Percentiles rank a stretch among this genome's conserved stretches.
Evolutionary conservation across 2,113 vertebrate species (phyloP).

Genomic region (Haemorhous mexicanus): DNA sequence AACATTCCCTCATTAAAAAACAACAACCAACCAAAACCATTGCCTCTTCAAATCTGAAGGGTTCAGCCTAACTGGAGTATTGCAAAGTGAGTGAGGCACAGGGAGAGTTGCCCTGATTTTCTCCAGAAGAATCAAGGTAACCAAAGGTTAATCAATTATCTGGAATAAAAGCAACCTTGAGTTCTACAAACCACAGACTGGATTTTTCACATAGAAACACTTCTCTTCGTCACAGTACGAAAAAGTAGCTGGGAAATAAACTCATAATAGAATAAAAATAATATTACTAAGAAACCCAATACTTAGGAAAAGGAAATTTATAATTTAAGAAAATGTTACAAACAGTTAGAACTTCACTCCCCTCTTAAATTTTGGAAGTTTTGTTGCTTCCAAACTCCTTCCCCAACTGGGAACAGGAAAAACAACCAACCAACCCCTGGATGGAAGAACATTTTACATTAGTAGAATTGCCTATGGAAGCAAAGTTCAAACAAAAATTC

Average conservation of each 20-base stretch:
- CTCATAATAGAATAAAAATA: not conserved
- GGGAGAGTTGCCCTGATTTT: not conserved
- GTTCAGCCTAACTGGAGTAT: not conserved
- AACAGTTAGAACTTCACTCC: not conserved
- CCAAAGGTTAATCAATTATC: not conserved
- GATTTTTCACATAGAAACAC: not conserved
- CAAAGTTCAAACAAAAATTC: not conserved
- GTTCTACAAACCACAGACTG: not conserved
- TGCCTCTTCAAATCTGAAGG: not conserved
- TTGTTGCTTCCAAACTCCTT: not conserved
- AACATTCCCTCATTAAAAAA: not conserved
- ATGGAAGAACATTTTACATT: too few species aligned
- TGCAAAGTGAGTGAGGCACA: not conserved
- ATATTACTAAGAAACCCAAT: not conserved
- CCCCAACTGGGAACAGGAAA: not conserved
- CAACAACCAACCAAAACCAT: not conserved
- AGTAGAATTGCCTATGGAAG: not conserved
- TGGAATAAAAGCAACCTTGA: not conserved
- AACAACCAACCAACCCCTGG: fast-evolving
- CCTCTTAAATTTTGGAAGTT: not conserved
- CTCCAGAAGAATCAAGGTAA: not conserved
- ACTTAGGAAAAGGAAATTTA: fast-evolving
- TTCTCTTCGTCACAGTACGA: not conserved
- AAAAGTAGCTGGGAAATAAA: not conserved
- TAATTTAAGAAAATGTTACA: not conserved